These are phyloP conservation scores for Spongia lamella DNA, from an alignment of 37 sponge, comb jelly and placozoan species.

Conservation along the genomic window DNA sequence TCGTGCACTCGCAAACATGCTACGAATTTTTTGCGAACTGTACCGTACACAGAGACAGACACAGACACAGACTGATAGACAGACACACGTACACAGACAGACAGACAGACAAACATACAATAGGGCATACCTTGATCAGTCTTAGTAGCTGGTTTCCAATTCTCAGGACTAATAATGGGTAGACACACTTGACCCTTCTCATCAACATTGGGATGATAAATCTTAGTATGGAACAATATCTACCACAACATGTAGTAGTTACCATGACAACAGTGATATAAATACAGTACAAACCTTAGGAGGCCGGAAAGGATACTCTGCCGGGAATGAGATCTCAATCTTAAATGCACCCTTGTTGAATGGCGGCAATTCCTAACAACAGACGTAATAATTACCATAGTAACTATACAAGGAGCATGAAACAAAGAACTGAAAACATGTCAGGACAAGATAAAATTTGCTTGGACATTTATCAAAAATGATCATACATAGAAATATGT, in stretches of 20 bases:
- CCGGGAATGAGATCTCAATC: slow-evolving; percentile 89
- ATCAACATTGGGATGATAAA: slow-evolving; percentile 98
- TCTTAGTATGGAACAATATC: slow-evolving; percentile 91
- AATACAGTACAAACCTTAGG: slow-evolving; percentile 67
- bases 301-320: slow-evolving; percentile 99
- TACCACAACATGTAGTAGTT: background rate
- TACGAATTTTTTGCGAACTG: too few relatives aligned
- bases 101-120: background rate
- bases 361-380: slow-evolving; percentile 60
- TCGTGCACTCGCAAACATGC: too few relatives aligned
- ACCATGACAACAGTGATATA: background rate
- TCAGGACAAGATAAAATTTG: too few relatives aligned
- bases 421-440: too few relatives aligned
- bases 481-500: too few relatives aligned
- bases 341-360: slow-evolving; percentile 91
- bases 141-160: slow-evolving; percentile 99
- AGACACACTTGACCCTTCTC: slow-evolving; percentile 99
- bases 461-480: too few relatives aligned
- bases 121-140: slow-evolving; percentile 88
- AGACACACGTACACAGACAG: too few relatives aligned
- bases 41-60: too few relatives aligned
- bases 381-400: too few relatives aligned
- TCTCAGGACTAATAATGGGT: slow-evolving; percentile 93
- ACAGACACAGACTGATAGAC: too few relatives aligned
- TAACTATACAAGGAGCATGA: too few relatives aligned